Conservation (phyloP, 1,140 invertebrate species). For the Pogonognathellus flavescens region DNA sequence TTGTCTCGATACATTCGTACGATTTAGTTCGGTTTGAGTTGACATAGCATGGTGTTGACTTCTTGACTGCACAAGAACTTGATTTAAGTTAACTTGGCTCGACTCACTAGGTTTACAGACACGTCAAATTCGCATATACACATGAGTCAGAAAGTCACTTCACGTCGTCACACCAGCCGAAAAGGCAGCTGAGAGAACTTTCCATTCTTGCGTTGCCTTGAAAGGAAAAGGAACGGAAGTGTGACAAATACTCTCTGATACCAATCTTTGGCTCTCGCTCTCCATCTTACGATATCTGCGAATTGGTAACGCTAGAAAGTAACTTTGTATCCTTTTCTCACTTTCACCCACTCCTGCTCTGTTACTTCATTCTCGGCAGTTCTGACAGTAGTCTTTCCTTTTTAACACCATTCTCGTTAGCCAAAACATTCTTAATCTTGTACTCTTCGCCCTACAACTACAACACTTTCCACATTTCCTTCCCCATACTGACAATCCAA, state of each 20-base stretch:
- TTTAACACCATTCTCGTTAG: too few relatives aligned
- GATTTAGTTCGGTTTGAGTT: conserved; percentile 14
- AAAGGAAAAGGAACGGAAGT: conserved; percentile 54
- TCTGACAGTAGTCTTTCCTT: too few relatives aligned
- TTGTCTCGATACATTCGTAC: background rate
- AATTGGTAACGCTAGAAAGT: background rate
- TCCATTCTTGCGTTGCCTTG: conserved; percentile 7
- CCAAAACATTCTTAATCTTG: too few relatives aligned
- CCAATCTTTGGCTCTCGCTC: conserved; percentile 19
- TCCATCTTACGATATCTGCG: conserved; percentile 11
- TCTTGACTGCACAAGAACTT: conserved; percentile 30
- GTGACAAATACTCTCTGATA: conserved; percentile 54
- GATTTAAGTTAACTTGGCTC: conserved; percentile 25
- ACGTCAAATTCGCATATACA: conserved; percentile 31
- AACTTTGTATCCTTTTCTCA: background rate
- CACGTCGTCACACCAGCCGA: conserved; percentile 49
- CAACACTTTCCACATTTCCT: too few relatives aligned
- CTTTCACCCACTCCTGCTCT: too few relatives aligned
- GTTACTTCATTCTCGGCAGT: too few relatives aligned
- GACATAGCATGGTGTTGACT: conserved; percentile 7
- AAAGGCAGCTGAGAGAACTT: conserved; percentile 45
- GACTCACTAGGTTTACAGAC: background rate
- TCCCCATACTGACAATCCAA: too few relatives aligned
- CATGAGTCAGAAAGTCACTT: conserved; percentile 25
- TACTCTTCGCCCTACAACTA: too few relatives aligned